Conservation (phyloP, 2,113 vertebrate species). For the Epinephelus moara region DNA sequence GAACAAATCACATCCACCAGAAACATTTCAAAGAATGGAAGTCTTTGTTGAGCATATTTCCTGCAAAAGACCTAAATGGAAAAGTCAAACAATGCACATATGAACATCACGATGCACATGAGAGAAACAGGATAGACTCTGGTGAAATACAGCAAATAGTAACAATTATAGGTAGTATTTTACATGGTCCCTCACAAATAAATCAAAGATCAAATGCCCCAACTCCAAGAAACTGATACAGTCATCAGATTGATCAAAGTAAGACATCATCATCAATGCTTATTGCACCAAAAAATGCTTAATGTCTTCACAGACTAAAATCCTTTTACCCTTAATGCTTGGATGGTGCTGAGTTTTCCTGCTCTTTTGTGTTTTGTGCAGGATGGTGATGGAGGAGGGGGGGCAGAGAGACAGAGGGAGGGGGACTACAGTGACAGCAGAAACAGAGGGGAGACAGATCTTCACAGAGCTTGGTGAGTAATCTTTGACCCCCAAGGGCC, state of each 20-base stretch:
- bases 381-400: slow-evolving; percentile 99
- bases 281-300: too few relatives aligned
- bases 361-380: slow-evolving; percentile 61
- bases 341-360: background rate
- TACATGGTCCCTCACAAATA: too few relatives aligned
- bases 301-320: too few relatives aligned
- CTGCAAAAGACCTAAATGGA: background rate
- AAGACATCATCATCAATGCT: too few relatives aligned
- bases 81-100: background rate
- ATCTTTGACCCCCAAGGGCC: background rate
- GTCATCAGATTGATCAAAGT: too few relatives aligned
- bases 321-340: too few relatives aligned
- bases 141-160: too few relatives aligned
- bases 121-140: too few relatives aligned
- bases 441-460: slow-evolving; percentile 91
- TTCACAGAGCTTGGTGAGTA: slow-evolving; percentile 96
- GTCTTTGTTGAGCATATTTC: background rate
- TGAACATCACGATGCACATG: too few relatives aligned
- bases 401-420: slow-evolving; percentile 88
- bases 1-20: background rate
- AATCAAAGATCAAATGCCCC: too few relatives aligned
- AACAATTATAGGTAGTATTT: too few relatives aligned
- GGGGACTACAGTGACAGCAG: slow-evolving; percentile 76
- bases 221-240: too few relatives aligned
- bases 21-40: background rate